Base-by-base conservation (phyloP, 1,140 invertebrate genomes). In the Sitophilus oryzae region DNA sequence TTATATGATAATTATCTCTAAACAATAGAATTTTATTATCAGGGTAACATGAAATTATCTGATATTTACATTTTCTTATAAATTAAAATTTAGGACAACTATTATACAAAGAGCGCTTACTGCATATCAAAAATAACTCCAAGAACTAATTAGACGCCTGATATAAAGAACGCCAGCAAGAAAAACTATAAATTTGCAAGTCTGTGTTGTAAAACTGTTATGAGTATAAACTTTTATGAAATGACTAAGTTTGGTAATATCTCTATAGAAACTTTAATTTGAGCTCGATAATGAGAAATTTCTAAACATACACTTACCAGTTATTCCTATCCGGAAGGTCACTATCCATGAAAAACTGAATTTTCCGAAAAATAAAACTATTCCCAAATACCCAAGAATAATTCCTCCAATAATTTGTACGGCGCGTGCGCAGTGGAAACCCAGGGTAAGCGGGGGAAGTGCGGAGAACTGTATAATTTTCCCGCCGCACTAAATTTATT, bases 311-410 rank as follows among this genome's bases (percentile, higher is more conserved):
- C 11, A 59, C 38, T 51, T 61, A 61, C 56, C 59, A 57, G 50
- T 22, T 20, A 9, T 46, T 22, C 25, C 20, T 20, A 3, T 34
- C 18, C 38, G 44, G 20, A 22, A 30, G 11, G 18, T 47, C 23
- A 3, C 21, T 38, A 54, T 51, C 52, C 48, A 51, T 38, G 10
- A 34, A 56, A 56, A 59, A 61, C 50, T 59, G 45, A 58, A 64
- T 61, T 64, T 62, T 64, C 19, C 41, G 50, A 62, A 56, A 57
- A 62, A 53, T 48, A 59, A 64, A 62, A 62, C 30, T 56, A 48
- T 62, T 56, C 36, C 42, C 40, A 54, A 44, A 56, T 50, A 50
- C 44, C 43, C 55, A 63, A 53, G 57, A 64, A 60, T 58, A 40
- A 60, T 60, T 50, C 55, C 41, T 62, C 43, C 25, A 16, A 50